A percentile compares a stretch with the other conserved stretches of the same genome.
phyloP scores from a whole-genome alignment of 1,140 invertebrate genomes.

The Pectinophora gossypiella region DNA sequence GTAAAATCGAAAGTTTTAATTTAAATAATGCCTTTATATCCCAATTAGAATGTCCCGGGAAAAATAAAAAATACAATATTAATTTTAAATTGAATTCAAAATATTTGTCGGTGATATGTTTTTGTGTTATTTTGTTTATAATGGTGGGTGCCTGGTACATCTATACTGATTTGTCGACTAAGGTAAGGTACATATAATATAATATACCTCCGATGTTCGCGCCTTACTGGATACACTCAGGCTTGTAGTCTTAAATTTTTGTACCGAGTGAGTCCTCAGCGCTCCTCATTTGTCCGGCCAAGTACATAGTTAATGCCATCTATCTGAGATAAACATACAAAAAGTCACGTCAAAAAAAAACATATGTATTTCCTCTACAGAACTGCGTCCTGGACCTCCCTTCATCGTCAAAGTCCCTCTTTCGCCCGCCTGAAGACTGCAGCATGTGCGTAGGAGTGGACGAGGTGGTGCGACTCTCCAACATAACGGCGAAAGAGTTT shows the following conservation, averaged over 20 bases:
- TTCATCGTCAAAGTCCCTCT: conserved; percentile 36
- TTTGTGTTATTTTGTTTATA: not conserved
- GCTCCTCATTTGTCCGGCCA: no score
- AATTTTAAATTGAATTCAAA: not conserved
- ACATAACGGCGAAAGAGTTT: conserved; percentile 81
- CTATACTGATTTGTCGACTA: not conserved
- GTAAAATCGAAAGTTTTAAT: conserved; percentile 49
- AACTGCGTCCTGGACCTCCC: conserved; percentile 41
- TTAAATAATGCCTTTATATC: conserved; percentile 37
- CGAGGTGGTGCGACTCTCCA: conserved; percentile 78
- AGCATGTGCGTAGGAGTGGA: conserved; percentile 81
- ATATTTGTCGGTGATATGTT: not conserved
- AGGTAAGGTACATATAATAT: no score
- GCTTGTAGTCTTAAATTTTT: no score
- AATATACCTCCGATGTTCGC: no score
- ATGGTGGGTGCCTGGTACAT: not conserved
- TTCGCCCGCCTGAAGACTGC: conserved; percentile 85
- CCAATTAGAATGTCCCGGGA: conserved; percentile 14
- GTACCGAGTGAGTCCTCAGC: no score
- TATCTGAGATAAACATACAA: no score
- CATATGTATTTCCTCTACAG: no score
- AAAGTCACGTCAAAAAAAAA: no score
- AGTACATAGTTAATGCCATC: no score
- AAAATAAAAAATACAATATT: not conserved
- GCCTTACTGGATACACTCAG: no score